phyloP scores from a whole-genome alignment of 2,113 vertebrate species.

The Pluvialis apricaria region DNA sequence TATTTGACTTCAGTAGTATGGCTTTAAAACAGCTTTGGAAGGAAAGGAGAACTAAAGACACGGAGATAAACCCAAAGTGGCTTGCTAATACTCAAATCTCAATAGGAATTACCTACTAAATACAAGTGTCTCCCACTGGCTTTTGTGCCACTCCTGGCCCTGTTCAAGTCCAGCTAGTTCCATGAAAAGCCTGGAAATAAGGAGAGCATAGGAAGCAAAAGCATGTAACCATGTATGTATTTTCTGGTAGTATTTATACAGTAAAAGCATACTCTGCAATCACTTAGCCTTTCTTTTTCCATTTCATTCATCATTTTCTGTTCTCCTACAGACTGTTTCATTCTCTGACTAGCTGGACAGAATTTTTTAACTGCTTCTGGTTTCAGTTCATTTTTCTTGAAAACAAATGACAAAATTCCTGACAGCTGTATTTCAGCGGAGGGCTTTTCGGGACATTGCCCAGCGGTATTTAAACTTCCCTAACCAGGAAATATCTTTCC shows the following conservation, averaged over 20 bases:
- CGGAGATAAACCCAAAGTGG: not conserved
- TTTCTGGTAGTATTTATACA: not conserved
- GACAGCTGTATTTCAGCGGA: not conserved
- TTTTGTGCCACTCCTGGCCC: not conserved
- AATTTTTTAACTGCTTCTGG: not conserved
- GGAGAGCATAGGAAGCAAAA: not conserved
- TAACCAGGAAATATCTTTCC: not conserved
- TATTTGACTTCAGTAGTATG: not conserved
- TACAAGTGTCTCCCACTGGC: not conserved
- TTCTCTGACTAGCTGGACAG: not conserved
- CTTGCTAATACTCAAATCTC: not conserved
- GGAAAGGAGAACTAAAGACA: not conserved
- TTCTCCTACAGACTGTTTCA: not conserved
- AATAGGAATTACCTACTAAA: not conserved
- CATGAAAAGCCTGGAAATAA: not conserved
- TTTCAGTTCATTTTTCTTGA: not conserved
- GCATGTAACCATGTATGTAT: fast-evolving
- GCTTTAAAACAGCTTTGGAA: not conserved
- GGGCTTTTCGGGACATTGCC: not conserved
- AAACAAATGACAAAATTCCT: not conserved
- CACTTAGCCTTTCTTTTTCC: not conserved
- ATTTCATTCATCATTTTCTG: not conserved
- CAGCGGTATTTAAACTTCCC: not conserved
- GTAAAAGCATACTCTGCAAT: not conserved
- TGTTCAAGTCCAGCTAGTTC: not conserved